phyloP scores from a whole-genome alignment of 2,797 vertebrate species.

The Clarias fuscus region DNA sequence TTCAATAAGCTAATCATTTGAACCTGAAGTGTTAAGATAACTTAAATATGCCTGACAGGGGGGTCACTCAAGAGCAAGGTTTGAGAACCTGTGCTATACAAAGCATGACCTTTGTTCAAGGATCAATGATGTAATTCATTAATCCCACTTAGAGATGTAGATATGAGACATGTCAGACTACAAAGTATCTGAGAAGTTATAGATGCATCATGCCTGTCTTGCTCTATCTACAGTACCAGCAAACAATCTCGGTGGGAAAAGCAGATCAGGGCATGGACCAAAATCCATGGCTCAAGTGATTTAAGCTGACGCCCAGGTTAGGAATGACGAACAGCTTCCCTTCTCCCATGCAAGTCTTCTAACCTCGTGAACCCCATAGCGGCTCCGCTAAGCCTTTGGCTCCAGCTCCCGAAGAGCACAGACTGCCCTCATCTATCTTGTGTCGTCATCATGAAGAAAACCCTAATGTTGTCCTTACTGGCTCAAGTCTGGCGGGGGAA shows the following conservation, averaged over 20 bases:
- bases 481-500: conserved; percentile 43
- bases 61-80: neutral
- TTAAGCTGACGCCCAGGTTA: conserved; percentile 46
- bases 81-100: neutral
- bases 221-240: neutral
- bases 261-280: conserved; percentile 15
- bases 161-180: neutral
- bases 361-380: conserved; percentile 25
- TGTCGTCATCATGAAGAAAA: conserved; percentile 34
- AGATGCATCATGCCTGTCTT: conserved; percentile 29
- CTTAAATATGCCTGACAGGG: too few species aligned
- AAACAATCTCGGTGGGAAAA: neutral
- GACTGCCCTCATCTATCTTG: conserved; percentile 60
- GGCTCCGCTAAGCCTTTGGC: conserved; percentile 24
- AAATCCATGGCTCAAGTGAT: conserved; percentile 54
- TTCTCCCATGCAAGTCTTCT: conserved; percentile 43
- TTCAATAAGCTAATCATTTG: neutral
- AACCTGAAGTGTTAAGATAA: neutral
- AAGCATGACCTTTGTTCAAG: neutral
- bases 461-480: conserved; percentile 51
- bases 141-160: neutral
- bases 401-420: conserved; percentile 41
- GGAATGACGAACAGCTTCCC: conserved; percentile 54
- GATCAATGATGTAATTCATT: conserved; percentile 14
- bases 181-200: neutral